Percentiles rank a stretch among this genome's conserved stretches.
Conservation (phyloP, 2,888 invertebrate genomes). For the Rhodophaea formosa region DNA sequence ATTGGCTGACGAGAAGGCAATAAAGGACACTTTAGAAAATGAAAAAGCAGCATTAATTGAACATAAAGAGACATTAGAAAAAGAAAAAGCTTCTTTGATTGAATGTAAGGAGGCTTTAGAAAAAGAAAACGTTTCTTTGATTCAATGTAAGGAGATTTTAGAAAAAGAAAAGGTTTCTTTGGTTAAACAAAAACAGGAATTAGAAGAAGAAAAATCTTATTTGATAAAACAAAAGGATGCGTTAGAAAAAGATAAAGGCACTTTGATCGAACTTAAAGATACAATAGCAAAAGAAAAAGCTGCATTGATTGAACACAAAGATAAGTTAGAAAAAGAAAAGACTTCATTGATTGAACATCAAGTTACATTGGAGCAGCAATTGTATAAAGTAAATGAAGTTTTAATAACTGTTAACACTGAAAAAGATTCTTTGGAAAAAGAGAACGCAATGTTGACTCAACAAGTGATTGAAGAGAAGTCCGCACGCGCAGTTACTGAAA, state of each 20-base stretch:
- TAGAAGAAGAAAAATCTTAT: constrained; percentile 26
- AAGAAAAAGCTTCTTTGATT: too few relatives aligned
- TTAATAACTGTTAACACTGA: neutral
- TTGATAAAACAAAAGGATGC: constrained; percentile 16
- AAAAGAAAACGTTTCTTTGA: constrained; percentile 24
- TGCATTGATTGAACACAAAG: neutral
- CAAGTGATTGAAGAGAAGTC: constrained; percentile 17
- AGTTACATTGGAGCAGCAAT: neutral
- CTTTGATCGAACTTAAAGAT: constrained; percentile 16
- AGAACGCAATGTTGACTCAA: constrained; percentile 5
- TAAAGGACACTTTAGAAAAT: constrained; percentile 24
- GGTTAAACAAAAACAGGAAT: neutral
- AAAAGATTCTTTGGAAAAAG: neutral
- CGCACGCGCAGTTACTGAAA: neutral
- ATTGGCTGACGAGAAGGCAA: constrained; percentile 22
- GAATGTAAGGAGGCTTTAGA: constrained; percentile 23
- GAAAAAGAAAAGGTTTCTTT: constrained; percentile 25
- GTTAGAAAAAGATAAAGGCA: constrained; percentile 27
- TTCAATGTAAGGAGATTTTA: constrained; percentile 19
- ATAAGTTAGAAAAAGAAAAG: constrained; percentile 27
- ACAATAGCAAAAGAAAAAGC: constrained; percentile 27
- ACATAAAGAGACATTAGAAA: neutral
- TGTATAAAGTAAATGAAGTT: neutral
- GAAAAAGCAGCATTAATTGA: constrained; percentile 22
- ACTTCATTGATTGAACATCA: neutral